Conservation (phyloP, 2,888 invertebrate genomes). For the Caenorhabditis sp. region DNA sequence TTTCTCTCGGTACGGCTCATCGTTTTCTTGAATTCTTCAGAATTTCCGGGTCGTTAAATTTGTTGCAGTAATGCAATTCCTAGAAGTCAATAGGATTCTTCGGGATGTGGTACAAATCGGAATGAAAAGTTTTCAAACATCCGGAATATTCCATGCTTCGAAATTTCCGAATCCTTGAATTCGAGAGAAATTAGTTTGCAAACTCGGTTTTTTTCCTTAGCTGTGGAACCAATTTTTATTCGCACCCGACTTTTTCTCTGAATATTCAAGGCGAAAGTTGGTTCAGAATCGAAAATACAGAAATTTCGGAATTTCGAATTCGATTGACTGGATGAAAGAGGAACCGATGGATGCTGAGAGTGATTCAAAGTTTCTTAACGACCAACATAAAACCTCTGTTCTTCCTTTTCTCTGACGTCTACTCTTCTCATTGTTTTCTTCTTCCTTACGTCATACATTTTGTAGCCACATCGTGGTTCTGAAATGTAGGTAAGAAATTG, state of each 20-base stretch:
- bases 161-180: too few species aligned
- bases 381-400: slow-evolving; percentile 19
- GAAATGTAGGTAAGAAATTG: too few species aligned
- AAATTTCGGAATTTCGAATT: background rate
- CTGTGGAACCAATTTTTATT: too few species aligned
- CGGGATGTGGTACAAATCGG: too few species aligned
- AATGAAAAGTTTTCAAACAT: too few species aligned
- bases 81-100: slow-evolving; percentile 2
- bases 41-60: slow-evolving; percentile 25
- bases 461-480: background rate
- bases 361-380: slow-evolving; percentile 14
- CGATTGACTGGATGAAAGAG: background rate
- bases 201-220: too few species aligned
- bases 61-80: background rate
- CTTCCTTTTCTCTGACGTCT: slow-evolving; percentile 16
- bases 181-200: too few species aligned
- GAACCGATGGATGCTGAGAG: background rate
- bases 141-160: too few species aligned
- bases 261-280: too few species aligned
- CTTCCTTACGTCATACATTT: background rate
- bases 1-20: slow-evolving; percentile 34
- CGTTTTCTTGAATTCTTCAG: slow-evolving; percentile 22
- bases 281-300: too few species aligned
- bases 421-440: background rate
- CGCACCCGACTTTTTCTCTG: too few species aligned